Evolutionary conservation across 2,113 vertebrate genomes (phyloP).

Genomic region (Polypterus bichir): DNA sequence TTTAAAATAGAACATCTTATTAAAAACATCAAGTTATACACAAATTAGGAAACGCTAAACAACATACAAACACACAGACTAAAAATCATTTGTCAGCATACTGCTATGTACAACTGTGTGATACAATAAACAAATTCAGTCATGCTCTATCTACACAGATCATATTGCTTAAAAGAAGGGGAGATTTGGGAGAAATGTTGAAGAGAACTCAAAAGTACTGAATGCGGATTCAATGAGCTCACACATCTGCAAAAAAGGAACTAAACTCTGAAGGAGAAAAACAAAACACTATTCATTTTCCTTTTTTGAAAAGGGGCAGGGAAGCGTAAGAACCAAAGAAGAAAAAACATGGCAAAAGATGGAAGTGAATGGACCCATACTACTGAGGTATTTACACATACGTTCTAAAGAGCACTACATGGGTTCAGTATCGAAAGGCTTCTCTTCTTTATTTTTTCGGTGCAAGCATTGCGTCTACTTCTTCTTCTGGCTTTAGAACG

Average conservation of each 20-base stretch:
- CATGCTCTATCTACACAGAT: conserved; percentile 99
- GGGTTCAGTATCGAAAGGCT: conserved; percentile 73
- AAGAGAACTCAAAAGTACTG: conserved; percentile 32
- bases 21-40: conserved; percentile 99
- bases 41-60: conserved; percentile 97
- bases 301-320: too few species aligned
- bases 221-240: too few species aligned
- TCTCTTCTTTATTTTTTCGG: conserved; percentile 77
- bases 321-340: conserved; percentile 6
- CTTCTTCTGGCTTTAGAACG: conserved; percentile 86
- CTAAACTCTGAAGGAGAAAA: too few species aligned
- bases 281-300: too few species aligned
- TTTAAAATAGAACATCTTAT: conserved; percentile 99
- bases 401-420: conserved; percentile 92
- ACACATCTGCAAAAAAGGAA: too few species aligned
- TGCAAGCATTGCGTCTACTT: conserved; percentile 88
- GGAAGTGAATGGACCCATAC: conserved; percentile 77
- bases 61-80: conserved; percentile 99
- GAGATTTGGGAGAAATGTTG: conserved; percentile 52
- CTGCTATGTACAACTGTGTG: conserved; percentile 92
- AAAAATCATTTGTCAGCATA: conserved; percentile 92
- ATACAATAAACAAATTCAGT: conserved; percentile 92
- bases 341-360: conserved; percentile 46
- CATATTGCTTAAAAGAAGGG: conserved; percentile 99
- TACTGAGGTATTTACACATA: conserved; percentile 99